A percentile compares a stretch with the other conserved stretches of the same genome.
These are phyloP conservation scores for Rhabdomys pumilio DNA, from an alignment of 2,797 vertebrate genomes.

Conservation along the genomic window DNA sequence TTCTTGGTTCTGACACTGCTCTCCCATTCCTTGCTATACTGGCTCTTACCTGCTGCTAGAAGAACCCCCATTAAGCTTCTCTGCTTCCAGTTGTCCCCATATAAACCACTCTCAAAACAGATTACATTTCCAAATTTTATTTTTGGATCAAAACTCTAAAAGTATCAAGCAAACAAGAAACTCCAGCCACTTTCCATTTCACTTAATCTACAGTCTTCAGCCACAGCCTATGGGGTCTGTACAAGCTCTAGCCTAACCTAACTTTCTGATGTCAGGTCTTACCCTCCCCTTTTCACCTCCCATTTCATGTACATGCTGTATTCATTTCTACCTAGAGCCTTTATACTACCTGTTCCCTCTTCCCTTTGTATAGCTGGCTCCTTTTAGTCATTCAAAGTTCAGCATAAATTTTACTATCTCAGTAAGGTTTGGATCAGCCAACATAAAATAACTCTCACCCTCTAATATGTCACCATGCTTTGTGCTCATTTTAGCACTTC, in stretches of 20 bases:
- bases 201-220: constrained; percentile 26
- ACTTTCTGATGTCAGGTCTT: neutral
- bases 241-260: neutral
- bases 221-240: neutral
- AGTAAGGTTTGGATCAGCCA: neutral
- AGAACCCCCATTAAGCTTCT: neutral
- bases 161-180: constrained; percentile 31
- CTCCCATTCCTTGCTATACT: neutral
- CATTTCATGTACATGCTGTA: neutral
- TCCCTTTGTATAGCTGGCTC: constrained; percentile 2
- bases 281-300: neutral
- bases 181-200: constrained; percentile 14
- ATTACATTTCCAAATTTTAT: constrained; percentile 43
- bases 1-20: neutral
- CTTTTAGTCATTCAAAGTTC: constrained; percentile 50
- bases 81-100: neutral
- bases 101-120: constrained; percentile 10
- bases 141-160: constrained; percentile 48
- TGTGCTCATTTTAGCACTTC: constrained; percentile 9
- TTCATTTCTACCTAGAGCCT: neutral
- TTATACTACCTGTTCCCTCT: neutral
- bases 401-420: constrained; percentile 52
- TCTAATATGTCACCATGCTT: neutral
- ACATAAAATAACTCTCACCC: constrained; percentile 8
- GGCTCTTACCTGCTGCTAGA: neutral